These are phyloP conservation scores for Malurus splendens DNA, from an alignment of 2,797 vertebrate species.

Conservation along the genomic window DNA sequence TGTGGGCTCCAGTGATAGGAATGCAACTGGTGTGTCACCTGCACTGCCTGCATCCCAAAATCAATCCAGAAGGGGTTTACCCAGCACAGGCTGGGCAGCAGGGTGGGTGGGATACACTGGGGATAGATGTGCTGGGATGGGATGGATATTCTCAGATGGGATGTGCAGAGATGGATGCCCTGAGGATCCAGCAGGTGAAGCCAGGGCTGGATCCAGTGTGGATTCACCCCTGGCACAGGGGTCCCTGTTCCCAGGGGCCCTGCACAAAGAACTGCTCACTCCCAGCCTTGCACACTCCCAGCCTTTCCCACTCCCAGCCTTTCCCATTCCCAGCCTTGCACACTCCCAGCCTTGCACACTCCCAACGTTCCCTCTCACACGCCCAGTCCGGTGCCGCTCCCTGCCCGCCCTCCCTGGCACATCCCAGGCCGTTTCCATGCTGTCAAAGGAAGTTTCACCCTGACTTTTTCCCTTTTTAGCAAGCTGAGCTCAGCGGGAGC, in stretches of 20 bases:
- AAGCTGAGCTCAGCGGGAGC: not conserved
- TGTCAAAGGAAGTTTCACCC: not conserved
- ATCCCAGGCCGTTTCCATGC: not conserved
- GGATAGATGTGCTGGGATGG: not conserved
- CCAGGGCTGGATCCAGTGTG: not conserved
- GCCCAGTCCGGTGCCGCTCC: not conserved
- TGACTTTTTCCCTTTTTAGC: not conserved
- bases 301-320: not conserved
- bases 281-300: not conserved
- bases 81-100: not conserved
- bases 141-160: not conserved
- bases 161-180: not conserved
- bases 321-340: accelerated
- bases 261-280: not conserved
- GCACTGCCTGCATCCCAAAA: not conserved
- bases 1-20: not conserved
- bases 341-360: not conserved
- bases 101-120: not conserved
- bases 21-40: not conserved
- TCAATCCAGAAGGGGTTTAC: not conserved
- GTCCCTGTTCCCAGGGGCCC: not conserved
- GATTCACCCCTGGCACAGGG: not conserved
- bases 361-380: not conserved
- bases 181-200: accelerated
- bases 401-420: not conserved